phyloP scores from a whole-genome alignment of 2,888 invertebrate species.

The Dione vanillae region DNA sequence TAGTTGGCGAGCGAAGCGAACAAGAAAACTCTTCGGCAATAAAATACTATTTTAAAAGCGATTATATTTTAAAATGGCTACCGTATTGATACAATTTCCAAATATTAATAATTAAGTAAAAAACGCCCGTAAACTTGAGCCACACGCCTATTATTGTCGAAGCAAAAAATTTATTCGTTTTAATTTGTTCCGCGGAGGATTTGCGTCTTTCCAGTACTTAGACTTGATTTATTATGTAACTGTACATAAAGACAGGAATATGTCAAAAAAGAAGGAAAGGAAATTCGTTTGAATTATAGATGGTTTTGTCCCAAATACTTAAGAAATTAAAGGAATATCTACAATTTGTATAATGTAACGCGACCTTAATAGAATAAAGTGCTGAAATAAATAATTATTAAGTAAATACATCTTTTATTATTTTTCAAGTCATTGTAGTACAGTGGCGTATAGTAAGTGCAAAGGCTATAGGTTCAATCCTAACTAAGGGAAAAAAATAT shows the following conservation, averaged over 20 bases:
- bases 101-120: background rate
- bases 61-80: too few relatives aligned
- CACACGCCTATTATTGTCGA: conserved; percentile 10
- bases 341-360: background rate
- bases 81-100: background rate
- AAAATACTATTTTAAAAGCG: too few relatives aligned
- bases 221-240: conserved; percentile 49
- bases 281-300: conserved; percentile 28
- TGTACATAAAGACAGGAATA: conserved; percentile 29
- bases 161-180: conserved; percentile 62
- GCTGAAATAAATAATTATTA: too few relatives aligned
- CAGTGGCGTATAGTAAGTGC: too few relatives aligned
- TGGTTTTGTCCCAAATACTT: background rate
- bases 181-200: conserved; percentile 67
- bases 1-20: too few relatives aligned
- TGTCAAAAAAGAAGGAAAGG: conserved; percentile 12
- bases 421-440: too few relatives aligned
- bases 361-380: too few relatives aligned
- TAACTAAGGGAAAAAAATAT: too few relatives aligned
- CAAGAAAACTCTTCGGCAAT: too few relatives aligned
- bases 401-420: too few relatives aligned
- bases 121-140: background rate
- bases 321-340: background rate
- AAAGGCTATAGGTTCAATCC: too few relatives aligned
- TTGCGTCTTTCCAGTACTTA: conserved; percentile 58